phyloP scores from a whole-genome alignment of 2,113 vertebrate species.

The Lota lota region DNA sequence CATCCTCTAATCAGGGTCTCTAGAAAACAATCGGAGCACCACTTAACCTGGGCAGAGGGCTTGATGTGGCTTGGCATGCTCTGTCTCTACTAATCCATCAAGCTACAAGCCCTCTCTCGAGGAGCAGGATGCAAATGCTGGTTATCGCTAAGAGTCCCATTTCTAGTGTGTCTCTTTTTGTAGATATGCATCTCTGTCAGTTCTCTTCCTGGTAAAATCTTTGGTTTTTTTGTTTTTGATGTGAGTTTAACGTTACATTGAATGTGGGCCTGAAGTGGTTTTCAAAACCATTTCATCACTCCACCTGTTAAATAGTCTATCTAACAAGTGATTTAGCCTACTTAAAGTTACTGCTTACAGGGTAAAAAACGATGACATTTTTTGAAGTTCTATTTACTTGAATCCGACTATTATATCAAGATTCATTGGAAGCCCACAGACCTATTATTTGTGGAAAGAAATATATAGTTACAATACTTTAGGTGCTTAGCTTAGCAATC shows the following conservation, averaged over 20 bases:
- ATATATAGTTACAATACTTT: no score
- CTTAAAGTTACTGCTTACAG: no score
- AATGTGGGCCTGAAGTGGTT: neutral
- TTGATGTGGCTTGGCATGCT: conserved; percentile 75
- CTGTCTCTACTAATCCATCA: conserved; percentile 81
- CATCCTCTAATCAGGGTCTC: conserved; percentile 72
- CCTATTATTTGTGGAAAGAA: no score
- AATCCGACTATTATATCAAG: no score
- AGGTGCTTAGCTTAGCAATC: no score
- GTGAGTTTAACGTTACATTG: neutral
- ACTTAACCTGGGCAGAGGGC: conserved; percentile 73
- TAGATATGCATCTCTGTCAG: conserved; percentile 1
- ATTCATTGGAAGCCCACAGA: no score
- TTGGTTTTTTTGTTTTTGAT: neutral
- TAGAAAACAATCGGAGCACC: conserved; percentile 80
- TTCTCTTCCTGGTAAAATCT: neutral
- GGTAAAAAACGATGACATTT: no score
- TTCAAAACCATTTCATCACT: neutral
- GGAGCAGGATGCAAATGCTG: conserved; percentile 69
- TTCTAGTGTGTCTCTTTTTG: conserved; percentile 19
- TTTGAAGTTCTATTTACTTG: no score
- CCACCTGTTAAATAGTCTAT: neutral
- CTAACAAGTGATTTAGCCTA: neutral
- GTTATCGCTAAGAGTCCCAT: conserved; percentile 43
- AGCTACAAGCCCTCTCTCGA: conserved; percentile 52